Base-by-base conservation (phyloP, 30 jellyfish, hydroid and myxozoan species). In the Clytia hemisphaerica region DNA sequence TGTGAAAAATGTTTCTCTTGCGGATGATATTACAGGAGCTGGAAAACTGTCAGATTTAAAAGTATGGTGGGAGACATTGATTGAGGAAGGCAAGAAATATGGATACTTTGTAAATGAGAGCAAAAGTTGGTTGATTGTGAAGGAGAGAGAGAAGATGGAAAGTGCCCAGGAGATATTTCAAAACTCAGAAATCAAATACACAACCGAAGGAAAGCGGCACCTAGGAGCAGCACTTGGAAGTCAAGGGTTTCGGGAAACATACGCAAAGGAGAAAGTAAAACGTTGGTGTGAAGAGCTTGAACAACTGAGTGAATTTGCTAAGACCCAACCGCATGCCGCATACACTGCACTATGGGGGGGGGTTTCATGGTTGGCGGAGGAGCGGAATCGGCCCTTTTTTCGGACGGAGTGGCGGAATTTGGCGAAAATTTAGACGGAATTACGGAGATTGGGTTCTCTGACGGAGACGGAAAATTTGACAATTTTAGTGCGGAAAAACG, bases 11-110 rank as follows among this genome's bases (percentile, higher is more conserved):
- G 77, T 63, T 14, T 1, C 37, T 46, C 1, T 21, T 6, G 73
- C 82, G 4, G 77, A 70, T 45, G 82, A 70, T 33, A 58, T 58
- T 4, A 19, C 76, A 22, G 82, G 34, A 4, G 37, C 55, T 25
- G 82, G 68, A 22, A 67, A 42, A 14, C 79, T 67, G 19, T 27
- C 28, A n/a, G 12, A 40, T 21, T 45, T 67, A 22, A 7, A 19
- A 35, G 22, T 16, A 7, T 67, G 73, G 73, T 44, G 73, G 73
- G 73, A 37, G 12, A 44, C 47, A 9, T n/a, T 37, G 16, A 0
- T 19, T 6, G 73, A 16, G 4, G 69, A 67, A 67, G 79, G 79
- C 40, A 16, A 30, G 12, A 67, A 67, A 38, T 12, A 2, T 38
- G 79, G 79, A 16, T 67, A 46, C 73, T 40, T 37, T 12, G 79